phyloP scores from a whole-genome alignment of 2,113 vertebrate species.

The Grammomys surdaster region DNA sequence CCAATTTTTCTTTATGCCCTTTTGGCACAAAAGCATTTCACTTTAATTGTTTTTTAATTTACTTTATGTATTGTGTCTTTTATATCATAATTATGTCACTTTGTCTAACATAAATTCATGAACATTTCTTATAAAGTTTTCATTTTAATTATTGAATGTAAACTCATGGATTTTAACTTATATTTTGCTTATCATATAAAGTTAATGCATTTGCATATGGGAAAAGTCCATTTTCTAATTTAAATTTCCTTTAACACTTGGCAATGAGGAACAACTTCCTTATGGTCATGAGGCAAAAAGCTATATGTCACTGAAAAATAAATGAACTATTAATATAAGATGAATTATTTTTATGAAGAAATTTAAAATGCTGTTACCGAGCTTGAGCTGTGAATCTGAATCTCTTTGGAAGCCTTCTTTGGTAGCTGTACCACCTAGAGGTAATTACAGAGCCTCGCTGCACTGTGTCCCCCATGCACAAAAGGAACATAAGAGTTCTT shows the following conservation, averaged over 20 bases:
- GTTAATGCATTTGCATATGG: not conserved
- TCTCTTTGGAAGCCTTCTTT: not conserved
- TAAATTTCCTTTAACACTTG: not conserved
- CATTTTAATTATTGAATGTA: not conserved
- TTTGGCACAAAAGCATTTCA: not conserved
- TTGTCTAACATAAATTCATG: not conserved
- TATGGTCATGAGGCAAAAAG: not conserved
- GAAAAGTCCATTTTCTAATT: not conserved
- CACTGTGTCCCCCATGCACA: too few species aligned
- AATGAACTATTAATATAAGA: not conserved
- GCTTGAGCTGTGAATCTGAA: not conserved
- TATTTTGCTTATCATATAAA: not conserved
- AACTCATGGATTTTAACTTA: not conserved
- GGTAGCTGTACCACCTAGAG: not conserved
- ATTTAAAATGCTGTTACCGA: not conserved
- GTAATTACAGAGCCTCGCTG: not conserved
- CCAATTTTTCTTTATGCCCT: not conserved
- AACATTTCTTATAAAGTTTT: not conserved
- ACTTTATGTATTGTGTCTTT: not conserved
- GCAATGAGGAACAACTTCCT: not conserved
- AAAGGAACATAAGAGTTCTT: not conserved
- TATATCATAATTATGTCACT: not conserved
- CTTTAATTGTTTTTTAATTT: not conserved
- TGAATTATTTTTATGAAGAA: not conserved
- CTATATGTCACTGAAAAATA: not conserved